Percentiles rank a stretch among this genome's conserved stretches.
Evolutionary conservation across 1,140 invertebrate genomes (phyloP).

Genomic region (Trichonephila inaurata): DNA sequence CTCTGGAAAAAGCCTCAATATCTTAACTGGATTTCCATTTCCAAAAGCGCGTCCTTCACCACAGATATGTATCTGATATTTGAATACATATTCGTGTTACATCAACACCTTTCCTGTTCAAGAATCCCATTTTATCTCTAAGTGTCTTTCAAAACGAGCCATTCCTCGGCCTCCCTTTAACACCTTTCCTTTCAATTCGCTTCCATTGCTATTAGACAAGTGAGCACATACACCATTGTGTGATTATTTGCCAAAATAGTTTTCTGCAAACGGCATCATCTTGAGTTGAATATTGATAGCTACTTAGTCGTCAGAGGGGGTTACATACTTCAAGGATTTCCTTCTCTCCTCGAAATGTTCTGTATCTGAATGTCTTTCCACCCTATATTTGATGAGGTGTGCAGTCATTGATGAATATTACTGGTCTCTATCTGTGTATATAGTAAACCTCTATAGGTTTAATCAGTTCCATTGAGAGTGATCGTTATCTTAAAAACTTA

Average conservation of each 20-base stretch:
- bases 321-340: background rate
- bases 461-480: background rate
- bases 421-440: background rate
- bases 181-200: conserved; percentile 53
- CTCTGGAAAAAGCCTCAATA: background rate
- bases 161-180: conserved; percentile 17
- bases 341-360: background rate
- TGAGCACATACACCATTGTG: background rate
- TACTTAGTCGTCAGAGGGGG: background rate
- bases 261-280: conserved; percentile 43
- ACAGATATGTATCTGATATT: conserved; percentile 8
- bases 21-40: background rate
- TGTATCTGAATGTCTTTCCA: background rate
- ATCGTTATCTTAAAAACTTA: background rate
- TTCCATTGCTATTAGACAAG: conserved; percentile 50
- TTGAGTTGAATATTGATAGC: conserved; percentile 54
- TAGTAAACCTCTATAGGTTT: background rate
- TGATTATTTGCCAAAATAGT: conserved; percentile 58
- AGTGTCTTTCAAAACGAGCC: background rate
- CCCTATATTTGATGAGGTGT: background rate
- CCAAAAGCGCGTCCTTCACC: background rate
- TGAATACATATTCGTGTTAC: conserved; percentile 33
- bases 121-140: background rate
- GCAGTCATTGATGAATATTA: background rate
- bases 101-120: background rate